Evolutionary conservation across 2,797 vertebrate genomes (phyloP), one percentile per base, ranked within the genome.

Genomic region (Danionella dracula): DNA sequence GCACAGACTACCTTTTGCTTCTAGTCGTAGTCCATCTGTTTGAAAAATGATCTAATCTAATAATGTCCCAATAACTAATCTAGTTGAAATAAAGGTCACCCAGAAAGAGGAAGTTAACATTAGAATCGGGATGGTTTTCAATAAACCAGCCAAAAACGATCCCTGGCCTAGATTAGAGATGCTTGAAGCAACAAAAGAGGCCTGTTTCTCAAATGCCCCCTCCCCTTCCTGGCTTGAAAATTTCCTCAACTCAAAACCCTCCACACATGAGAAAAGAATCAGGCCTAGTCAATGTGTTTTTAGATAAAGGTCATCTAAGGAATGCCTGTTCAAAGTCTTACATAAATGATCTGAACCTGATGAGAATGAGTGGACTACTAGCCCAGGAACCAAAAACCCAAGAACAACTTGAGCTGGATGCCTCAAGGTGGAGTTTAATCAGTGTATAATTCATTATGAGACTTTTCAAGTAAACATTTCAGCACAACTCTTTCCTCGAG

Each of bases 81-180:
- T 10, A 31, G 31, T 40, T 17, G 38, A 1, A 38, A 37, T 5
- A 20, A 48, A 23, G 1, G 1, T 7, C 17, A 15, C 31, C 13
- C 11, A 12, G 2, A 2, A 17, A 23, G 2, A 50, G 46, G 20
- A 34, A 37, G 27, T 1, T 64, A 53, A 56, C 23, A 50, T 82
- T 79, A 79, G 60, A 68, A 81, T 71, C 80, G 73, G 57, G 78
- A 84, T 86, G 76, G 71, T 78, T 85, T 83, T 86, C 79, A 87
- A 85, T 85, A 83, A 74, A 31, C 16, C 41, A 66, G 16, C 13
- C 71, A 84, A 83, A 81, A 84, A 78, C 58, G 58, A 72, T 84
- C 84, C 82, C 83, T 82, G 75, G 71, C 73, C 72, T 81, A 79
- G 78, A 83, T 87, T 83, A 84, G 75, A 80, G 79, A 80, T 77